Conservation (phyloP, 2,888 invertebrate species). For the Gymnosoma rotundatum region DNA sequence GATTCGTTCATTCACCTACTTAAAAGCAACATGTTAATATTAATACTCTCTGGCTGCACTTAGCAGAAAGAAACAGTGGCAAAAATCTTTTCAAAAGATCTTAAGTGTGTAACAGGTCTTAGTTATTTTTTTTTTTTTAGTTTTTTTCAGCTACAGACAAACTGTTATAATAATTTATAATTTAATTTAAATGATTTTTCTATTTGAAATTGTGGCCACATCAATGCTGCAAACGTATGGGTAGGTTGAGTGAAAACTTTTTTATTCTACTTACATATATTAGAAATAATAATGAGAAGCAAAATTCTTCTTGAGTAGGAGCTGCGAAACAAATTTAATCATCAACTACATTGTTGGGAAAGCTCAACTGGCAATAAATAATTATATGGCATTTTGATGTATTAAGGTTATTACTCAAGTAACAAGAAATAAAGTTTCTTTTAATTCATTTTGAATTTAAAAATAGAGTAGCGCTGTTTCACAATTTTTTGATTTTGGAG, state of each 20-base stretch:
- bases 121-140: conserved; percentile 12
- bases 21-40: conserved; percentile 1
- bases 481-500: too few relatives aligned
- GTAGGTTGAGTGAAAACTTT: conserved; percentile 24
- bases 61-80: conserved; percentile 20
- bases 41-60: conserved; percentile 33
- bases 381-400: conserved; percentile 34
- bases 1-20: conserved; percentile 17
- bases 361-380: conserved; percentile 2
- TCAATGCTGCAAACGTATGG: conserved; percentile 33
- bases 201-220: conserved; percentile 31
- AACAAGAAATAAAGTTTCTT: background rate
- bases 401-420: background rate
- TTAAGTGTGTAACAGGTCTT: conserved; percentile 48
- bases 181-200: conserved; percentile 63
- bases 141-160: conserved; percentile 4
- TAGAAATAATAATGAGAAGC: conserved; percentile 33
- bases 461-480: too few relatives aligned
- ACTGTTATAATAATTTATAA: conserved; percentile 67
- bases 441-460: background rate
- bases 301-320: too few relatives aligned
- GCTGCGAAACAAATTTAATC: background rate
- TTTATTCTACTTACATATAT: conserved; percentile 48
- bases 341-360: conserved; percentile 34
- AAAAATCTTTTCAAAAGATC: conserved; percentile 13